Conservation (phyloP, 2,888 invertebrate genomes). For the Marronus borbonicus region DNA sequence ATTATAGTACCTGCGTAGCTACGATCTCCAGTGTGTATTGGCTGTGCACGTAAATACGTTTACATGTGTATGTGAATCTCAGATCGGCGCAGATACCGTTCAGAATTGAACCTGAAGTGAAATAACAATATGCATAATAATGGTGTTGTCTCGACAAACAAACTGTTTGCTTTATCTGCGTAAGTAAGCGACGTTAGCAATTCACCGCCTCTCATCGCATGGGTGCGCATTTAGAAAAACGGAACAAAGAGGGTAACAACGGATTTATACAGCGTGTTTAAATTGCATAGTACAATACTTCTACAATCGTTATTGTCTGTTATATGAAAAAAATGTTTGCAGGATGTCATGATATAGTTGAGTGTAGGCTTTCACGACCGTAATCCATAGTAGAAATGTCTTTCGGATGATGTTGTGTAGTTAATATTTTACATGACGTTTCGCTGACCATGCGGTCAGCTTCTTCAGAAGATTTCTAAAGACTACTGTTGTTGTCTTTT, state of each 20-base stretch:
- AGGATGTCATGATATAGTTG: too few relatives aligned
- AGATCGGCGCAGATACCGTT: slow-evolving; percentile 25
- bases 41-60: slow-evolving; percentile 18
- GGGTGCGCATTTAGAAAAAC: neutral
- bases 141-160: slow-evolving; percentile 19
- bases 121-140: slow-evolving; percentile 33
- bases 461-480: too few relatives aligned
- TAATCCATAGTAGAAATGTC: too few relatives aligned
- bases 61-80: slow-evolving; percentile 26
- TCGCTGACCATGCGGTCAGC: too few relatives aligned
- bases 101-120: slow-evolving; percentile 32
- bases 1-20: slow-evolving; percentile 9
- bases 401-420: too few relatives aligned
- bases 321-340: too few relatives aligned
- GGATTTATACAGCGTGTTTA: too few relatives aligned
- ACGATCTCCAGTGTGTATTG: neutral
- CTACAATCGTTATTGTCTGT: too few relatives aligned
- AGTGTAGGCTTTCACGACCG: too few relatives aligned
- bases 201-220: neutral
- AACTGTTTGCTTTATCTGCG: slow-evolving; percentile 31
- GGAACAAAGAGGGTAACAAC: neutral
- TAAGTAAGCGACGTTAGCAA: slow-evolving; percentile 5
- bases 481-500: too few relatives aligned
- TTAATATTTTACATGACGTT: too few relatives aligned
- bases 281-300: too few relatives aligned